Evolutionary conservation across 2,113 vertebrate species (phyloP).

Genomic region (Aptenodytes forsteri): DNA sequence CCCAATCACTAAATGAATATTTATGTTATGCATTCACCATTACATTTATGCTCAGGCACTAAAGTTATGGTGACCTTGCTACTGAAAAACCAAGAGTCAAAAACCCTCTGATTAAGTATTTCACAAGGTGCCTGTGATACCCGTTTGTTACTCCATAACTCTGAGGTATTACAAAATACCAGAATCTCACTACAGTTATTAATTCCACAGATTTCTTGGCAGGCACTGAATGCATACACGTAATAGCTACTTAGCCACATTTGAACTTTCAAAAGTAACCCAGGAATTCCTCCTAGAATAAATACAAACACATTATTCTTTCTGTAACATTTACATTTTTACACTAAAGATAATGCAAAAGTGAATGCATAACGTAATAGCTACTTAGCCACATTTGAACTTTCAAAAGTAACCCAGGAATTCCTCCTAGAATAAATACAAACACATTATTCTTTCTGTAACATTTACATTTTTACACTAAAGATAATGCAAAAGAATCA

Average conservation of each 20-base stretch:
- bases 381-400: neutral
- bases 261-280: neutral
- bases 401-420: neutral
- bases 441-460: accelerated
- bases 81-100: neutral
- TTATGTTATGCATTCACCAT: neutral
- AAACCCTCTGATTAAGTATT: neutral
- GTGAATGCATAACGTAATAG: neutral
- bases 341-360: neutral
- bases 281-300: neutral
- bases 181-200: neutral
- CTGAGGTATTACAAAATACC: neutral
- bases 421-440: neutral
- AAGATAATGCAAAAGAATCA: neutral
- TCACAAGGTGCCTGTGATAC: neutral
- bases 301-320: neutral
- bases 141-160: neutral
- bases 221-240: neutral
- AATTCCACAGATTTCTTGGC: neutral
- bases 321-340: neutral
- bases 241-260: neutral
- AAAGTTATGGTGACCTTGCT: neutral
- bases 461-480: neutral
- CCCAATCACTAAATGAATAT: neutral
- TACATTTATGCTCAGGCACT: neutral